Evolutionary conservation across 2,888 invertebrate genomes (phyloP), one percentile per base, ranked within the genome.

Genomic region (Mesochorus sp.): DNA sequence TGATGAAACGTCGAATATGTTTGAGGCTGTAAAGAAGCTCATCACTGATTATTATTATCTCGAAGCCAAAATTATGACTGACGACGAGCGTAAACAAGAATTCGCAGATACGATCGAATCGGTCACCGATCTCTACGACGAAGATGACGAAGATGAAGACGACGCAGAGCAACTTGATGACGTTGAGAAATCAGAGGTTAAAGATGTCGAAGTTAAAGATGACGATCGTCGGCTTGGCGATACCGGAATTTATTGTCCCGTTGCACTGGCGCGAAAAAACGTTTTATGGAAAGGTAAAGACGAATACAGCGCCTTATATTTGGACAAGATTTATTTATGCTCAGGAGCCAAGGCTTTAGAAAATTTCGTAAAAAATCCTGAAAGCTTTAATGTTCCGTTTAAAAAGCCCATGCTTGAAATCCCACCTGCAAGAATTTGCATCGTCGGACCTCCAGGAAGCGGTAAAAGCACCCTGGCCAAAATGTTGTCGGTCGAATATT

Each of bases 211-310:
- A 82, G 26, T 74, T 37, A 26, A 85, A 85, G 73, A 83, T 76
- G 73, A 83, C 71, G 88, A 88, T 42, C 86, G 91, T 61, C 90
- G 90, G 73, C 91, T 93, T 67, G 93, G 95, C n/a, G 93, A 94
- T 86, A 94, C 93, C 0, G 91, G 91, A 78, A 83, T 91, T 81
- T 95, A 92, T 83, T 95, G 95, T 84, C 95, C 95, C 0, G 92
- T 95, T 31, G 91, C 93, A n/a, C 93, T 92, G 84, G 89, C 90
- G 68, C 91, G 93, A 42, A 86, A 93, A 81, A 91, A 92, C 44
- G 91, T 94, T 6, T 85, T 95, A 17, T 93, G 94, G 93, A 92
- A 92, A 88, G 95, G 95, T n/a, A 94, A 93, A 86, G 88, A 92
- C 47, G 92, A 94, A 70, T 93, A 92, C 82, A 87, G 91, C 17